These are phyloP conservation scores for Exephanes ischioxanthus DNA, from an alignment of 2,888 invertebrate genomes.

Conservation along the genomic window DNA sequence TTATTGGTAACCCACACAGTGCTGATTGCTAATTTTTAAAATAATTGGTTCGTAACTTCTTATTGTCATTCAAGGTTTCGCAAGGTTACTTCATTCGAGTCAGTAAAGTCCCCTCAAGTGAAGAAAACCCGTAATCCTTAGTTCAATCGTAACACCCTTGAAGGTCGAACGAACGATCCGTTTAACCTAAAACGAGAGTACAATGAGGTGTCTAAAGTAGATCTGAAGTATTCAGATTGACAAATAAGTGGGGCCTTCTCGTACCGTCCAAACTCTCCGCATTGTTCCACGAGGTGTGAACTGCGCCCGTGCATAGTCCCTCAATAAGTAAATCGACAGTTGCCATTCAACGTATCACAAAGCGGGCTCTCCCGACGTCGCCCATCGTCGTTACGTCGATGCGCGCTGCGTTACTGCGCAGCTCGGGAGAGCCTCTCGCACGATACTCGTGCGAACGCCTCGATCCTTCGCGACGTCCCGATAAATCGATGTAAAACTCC, in stretches of 20 bases:
- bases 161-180: conserved; percentile 6
- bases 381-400: background rate
- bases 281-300: conserved; percentile 52
- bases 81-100: background rate
- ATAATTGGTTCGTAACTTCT: background rate
- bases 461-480: background rate
- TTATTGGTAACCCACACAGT: too few relatives aligned
- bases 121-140: background rate
- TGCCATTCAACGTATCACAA: conserved; percentile 58
- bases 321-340: conserved; percentile 60
- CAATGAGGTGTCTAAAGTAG: conserved; percentile 11
- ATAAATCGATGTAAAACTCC: conserved; percentile 8
- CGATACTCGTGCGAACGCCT: conserved; percentile 25
- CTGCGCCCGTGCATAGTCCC: background rate
- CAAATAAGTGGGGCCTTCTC: conserved; percentile 36
- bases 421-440: background rate
- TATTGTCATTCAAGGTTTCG: background rate
- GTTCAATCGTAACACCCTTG: background rate
- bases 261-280: conserved; percentile 28
- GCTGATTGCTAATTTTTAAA: background rate
- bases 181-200: conserved; percentile 11
- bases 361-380: conserved; percentile 9
- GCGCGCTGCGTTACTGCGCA: background rate
- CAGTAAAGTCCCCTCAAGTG: background rate
- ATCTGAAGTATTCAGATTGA: conserved; percentile 34